Evolutionary conservation across 2,888 invertebrate genomes (phyloP), one percentile per base, ranked within the genome.

Genomic region (Stenurella melanura): DNA sequence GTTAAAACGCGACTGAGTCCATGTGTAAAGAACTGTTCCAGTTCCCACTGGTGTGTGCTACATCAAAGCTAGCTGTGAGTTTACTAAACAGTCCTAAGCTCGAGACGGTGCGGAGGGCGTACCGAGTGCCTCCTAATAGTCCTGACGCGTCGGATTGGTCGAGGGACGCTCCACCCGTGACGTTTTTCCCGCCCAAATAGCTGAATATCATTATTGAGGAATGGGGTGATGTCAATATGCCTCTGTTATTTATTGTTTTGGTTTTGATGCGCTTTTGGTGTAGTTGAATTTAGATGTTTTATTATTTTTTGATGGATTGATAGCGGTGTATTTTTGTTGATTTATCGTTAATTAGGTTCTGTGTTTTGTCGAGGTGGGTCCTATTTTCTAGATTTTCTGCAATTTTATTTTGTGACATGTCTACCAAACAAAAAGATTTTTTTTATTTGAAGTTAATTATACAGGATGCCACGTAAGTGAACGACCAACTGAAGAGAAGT

Each of bases 161-260:
- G 78, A 57, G 11, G 58, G 12, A 1, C 60, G 78, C 42, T 60
- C 81, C 87, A 85, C 89, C 88, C 81, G 78, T 64, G 63, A 68
- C 60, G 75, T 60, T 74, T 80, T 73, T 79, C 85, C 83, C 83
- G 78, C 86, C 84, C 82, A 77, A 77, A 73, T 76, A 73, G 82
- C 83, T 77, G 87, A 88, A 88, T 88, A 87, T 89, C 88, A 88
- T 88, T 88, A 89, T 86, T 84, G 85, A 85, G 84, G 83, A 85
- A 87, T 87, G 87, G 87, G 86, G 87, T 85, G 85, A 84, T 88
- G 87, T 87, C 89, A 88, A 89, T 89, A 89, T 88, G 88, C 86
- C 87, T 82, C 79, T 64, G 83, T 89, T 89, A 89, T 89, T 89
- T 89, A 89, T 89, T 84, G 85, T 85, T 83, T 83, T 81, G 81